These are phyloP conservation scores for Imbricaverruca yamaguchii DNA, from an alignment of 2,888 invertebrate species.

Conservation along the genomic window DNA sequence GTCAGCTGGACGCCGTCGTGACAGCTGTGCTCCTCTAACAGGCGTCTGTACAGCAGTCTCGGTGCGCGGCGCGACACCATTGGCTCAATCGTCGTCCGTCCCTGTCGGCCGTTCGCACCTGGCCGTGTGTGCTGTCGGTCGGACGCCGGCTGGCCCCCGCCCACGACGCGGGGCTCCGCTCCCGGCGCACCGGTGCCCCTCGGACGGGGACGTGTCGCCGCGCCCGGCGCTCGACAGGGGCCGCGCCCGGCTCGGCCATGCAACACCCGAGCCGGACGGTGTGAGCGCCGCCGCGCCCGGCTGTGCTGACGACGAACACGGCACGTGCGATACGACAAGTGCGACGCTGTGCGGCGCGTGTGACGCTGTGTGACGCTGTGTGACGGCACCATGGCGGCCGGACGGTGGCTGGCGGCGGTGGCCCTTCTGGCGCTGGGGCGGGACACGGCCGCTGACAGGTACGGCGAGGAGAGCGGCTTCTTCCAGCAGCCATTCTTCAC, in stretches of 20 bases:
- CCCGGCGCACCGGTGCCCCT: no score
- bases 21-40: no score
- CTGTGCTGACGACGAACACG: background rate
- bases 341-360: background rate
- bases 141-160: no score
- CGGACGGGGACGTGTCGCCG: no score
- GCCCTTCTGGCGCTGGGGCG: background rate
- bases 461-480: background rate
- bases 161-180: no score
- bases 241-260: background rate
- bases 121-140: no score
- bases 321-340: background rate
- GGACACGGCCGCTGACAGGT: background rate
- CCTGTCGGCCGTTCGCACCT: no score
- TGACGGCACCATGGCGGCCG: background rate
- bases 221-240: background rate
- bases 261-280: background rate
- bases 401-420: background rate
- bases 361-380: background rate
- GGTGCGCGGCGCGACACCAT: no score
- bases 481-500: conserved; percentile 12
- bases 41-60: no score
- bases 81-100: no score
- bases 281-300: background rate
- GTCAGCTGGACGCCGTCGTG: no score